These are phyloP conservation scores for Diadegma fenestrale DNA, from an alignment of 2,888 invertebrate genomes.

Conservation along the genomic window DNA sequence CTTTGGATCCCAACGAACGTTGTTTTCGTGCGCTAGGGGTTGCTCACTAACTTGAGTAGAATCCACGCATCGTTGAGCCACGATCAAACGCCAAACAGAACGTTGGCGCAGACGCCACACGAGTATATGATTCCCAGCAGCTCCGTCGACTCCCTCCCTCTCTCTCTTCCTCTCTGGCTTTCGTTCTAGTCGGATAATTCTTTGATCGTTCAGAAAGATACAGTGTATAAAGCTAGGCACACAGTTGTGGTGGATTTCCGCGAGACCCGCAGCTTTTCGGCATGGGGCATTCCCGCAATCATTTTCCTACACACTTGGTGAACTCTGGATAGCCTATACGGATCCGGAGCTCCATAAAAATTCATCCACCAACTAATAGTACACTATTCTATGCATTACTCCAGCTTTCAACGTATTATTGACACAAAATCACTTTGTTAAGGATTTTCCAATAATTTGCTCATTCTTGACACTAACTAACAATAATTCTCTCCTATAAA, in stretches of 20 bases:
- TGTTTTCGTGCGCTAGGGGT: constrained; percentile 23
- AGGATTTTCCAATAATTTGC: too few species aligned
- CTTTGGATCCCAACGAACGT: constrained; percentile 4
- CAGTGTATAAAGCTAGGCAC: constrained; percentile 45
- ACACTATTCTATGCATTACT: neutral
- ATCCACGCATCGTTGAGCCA: constrained; percentile 77
- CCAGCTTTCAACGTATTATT: too few species aligned
- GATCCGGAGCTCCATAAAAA: constrained; percentile 1
- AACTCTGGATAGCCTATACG: constrained; percentile 6
- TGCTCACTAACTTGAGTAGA: constrained; percentile 50
- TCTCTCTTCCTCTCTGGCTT: constrained; percentile 44
- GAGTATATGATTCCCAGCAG: constrained; percentile 62
- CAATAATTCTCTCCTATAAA: too few species aligned
- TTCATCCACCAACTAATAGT: constrained; percentile 12
- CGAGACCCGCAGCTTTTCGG: neutral
- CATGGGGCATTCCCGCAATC: constrained; percentile 24
- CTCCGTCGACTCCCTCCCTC: constrained; percentile 17
- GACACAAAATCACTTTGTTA: too few species aligned
- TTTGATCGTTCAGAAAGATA: constrained; percentile 83
- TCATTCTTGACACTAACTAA: too few species aligned
- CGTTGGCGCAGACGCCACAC: constrained; percentile 75
- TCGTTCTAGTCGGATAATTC: constrained; percentile 79
- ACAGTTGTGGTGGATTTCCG: neutral
- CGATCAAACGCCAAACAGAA: constrained; percentile 80
- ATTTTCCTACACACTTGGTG: constrained; percentile 13